Evolutionary conservation across 1,140 invertebrate species (phyloP).

Genomic region (Pollicipes pollicipes): DNA sequence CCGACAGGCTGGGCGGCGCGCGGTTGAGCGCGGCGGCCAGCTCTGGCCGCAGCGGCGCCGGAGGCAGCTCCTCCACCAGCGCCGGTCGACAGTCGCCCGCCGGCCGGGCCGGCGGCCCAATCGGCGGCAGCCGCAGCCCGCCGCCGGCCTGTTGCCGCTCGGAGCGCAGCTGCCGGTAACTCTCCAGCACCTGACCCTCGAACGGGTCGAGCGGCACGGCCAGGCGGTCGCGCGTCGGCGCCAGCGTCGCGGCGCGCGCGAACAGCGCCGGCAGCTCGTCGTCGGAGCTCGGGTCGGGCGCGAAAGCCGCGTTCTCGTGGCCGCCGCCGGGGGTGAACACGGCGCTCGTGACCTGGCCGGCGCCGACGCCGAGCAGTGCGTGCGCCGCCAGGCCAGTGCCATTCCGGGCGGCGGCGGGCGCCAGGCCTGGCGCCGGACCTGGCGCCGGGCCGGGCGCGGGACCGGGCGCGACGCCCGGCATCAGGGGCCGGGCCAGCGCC

Average conservation of each 20-base stretch:
- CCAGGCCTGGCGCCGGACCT: too few species aligned
- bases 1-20: neutral
- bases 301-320: neutral
- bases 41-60: neutral
- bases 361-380: neutral
- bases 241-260: neutral
- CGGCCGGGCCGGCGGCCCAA: neutral
- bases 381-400: neutral
- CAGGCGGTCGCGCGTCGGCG: neutral
- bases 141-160: neutral
- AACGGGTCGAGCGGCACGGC: neutral
- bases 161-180: neutral
- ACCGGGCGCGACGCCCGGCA: too few species aligned
- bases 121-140: neutral
- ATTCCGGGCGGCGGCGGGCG: too few species aligned
- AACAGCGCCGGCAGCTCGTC: neutral
- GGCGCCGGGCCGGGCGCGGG: too few species aligned
- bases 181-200: neutral
- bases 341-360: neutral
- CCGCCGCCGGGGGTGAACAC: too few species aligned
- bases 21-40: neutral
- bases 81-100: neutral
- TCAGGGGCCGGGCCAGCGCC: neutral
- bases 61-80: neutral
- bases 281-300: neutral